Base-by-base conservation (phyloP, 2,888 invertebrate species). In the Pyralis farinalis region DNA sequence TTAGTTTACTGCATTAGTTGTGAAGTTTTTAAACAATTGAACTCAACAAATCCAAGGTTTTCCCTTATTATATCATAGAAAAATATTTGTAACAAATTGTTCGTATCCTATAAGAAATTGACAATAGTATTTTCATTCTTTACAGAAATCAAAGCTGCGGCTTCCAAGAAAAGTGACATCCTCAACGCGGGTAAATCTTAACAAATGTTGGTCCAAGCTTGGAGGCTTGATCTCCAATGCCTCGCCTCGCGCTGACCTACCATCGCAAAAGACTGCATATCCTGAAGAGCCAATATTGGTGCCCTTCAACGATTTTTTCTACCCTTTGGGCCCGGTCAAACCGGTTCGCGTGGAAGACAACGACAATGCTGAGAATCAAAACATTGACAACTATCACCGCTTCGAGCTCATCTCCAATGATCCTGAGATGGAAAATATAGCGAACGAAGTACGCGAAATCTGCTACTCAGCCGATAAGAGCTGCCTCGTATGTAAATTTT, bases 131-230 rank as follows among this genome's bases (percentile, higher is more conserved):
- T 63, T 66, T 55, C n/a, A 55, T 74, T 68, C 47, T 76, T 90
- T 67, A 48, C 86, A 92, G 92, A 84, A 83, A 63, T 73, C 85
- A 46, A 91, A 90, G 57, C 91, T 91, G 29, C 85, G 86, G 59
- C 83, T 92, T 44, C 90, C 92, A 8, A 80, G 92, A 47, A 89
- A 87, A 57, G 84, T 92, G 63, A 80, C 91, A 34, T 76, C 80
- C 53, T 89, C 91, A 22, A 86, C 92, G 58, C 89, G 90, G 53
- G 90, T 93, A 67, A 92, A 93, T 70, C 82, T 93, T 50, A 93
- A 93, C 76, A 87, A 90, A 71, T 91, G 91, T 71, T 93, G 92
- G 92, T 87, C 90, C 50, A 90, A 90, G 67, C 90, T 93, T 50
- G 92, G 92, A 57, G 89, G 89, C 47, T 71, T 91, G 51, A 86